A percentile compares a stretch with the other conserved stretches of the same genome.
These are phyloP conservation scores for Pharmacophagus antenor DNA, from an alignment of 2,888 invertebrate genomes.

Conservation along the genomic window DNA sequence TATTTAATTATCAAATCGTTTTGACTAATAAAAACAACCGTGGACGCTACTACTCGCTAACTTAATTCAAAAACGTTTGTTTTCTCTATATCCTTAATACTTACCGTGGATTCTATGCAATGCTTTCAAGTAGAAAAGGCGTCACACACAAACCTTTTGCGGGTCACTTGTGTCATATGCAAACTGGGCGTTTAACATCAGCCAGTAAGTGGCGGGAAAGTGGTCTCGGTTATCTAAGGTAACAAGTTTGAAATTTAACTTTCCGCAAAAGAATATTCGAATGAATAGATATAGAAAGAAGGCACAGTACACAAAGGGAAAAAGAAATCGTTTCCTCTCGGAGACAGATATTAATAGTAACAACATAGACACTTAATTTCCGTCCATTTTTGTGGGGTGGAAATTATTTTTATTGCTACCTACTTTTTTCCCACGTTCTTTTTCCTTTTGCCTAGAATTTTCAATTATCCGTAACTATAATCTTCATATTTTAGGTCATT, in stretches of 20 bases:
- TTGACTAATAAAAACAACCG: neutral
- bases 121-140: constrained; percentile 30
- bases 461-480: too few species aligned
- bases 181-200: constrained; percentile 35
- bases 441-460: too few species aligned
- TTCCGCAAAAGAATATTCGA: constrained; percentile 37
- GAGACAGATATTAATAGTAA: neutral
- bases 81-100: constrained; percentile 36
- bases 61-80: constrained; percentile 36
- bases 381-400: neutral
- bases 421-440: neutral
- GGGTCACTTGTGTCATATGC: constrained; percentile 31
- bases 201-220: constrained; percentile 38
- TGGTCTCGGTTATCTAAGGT: constrained; percentile 36
- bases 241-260: constrained; percentile 41
- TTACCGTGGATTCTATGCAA: constrained; percentile 13
- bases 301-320: neutral
- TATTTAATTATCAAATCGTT: neutral
- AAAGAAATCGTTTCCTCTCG: neutral
- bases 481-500: too few species aligned
- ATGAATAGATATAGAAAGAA: neutral
- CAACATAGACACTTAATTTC: neutral
- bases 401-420: neutral
- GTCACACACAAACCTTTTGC: constrained; percentile 6
- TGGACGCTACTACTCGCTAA: constrained; percentile 19